Percentiles rank a stretch among this genome's conserved stretches.
Conservation (phyloP, 2,888 invertebrate genomes). For the Cecidostiba fungosa region DNA sequence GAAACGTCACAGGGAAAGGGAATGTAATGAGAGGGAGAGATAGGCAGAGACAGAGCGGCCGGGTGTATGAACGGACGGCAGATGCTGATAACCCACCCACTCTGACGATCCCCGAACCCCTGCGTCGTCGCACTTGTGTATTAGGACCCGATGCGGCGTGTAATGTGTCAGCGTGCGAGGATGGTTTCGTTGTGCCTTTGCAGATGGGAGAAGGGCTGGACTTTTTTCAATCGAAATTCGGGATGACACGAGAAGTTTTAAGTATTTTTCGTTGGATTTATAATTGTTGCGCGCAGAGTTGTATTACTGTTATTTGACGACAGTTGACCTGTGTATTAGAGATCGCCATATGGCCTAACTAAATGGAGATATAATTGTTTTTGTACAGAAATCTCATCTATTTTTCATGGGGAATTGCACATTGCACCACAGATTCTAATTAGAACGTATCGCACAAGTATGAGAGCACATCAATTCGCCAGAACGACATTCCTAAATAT, state of each 20-base stretch:
- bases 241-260: not conserved
- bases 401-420: not conserved
- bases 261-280: not conserved
- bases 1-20: slow-evolving; percentile 22
- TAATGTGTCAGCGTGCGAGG: slow-evolving; percentile 46
- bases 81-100: slow-evolving; percentile 71
- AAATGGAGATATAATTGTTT: not conserved
- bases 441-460: not conserved
- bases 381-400: not conserved
- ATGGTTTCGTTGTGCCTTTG: not conserved
- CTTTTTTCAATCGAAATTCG: slow-evolving; percentile 31
- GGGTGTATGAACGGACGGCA: slow-evolving; percentile 68
- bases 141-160: slow-evolving; percentile 38
- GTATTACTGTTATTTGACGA: slow-evolving; percentile 12
- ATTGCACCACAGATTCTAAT: too few species aligned
- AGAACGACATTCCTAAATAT: not conserved
- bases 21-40: slow-evolving; percentile 51
- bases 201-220: not conserved
- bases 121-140: slow-evolving; percentile 21
- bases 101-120: slow-evolving; percentile 20
- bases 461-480: not conserved
- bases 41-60: slow-evolving; percentile 41
- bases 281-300: too few species aligned
- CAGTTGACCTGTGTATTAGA: not conserved
- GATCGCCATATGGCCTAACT: not conserved